These are phyloP conservation scores for Bugulina stolonifera DNA, from an alignment of 2,888 invertebrate genomes.

Conservation along the genomic window DNA sequence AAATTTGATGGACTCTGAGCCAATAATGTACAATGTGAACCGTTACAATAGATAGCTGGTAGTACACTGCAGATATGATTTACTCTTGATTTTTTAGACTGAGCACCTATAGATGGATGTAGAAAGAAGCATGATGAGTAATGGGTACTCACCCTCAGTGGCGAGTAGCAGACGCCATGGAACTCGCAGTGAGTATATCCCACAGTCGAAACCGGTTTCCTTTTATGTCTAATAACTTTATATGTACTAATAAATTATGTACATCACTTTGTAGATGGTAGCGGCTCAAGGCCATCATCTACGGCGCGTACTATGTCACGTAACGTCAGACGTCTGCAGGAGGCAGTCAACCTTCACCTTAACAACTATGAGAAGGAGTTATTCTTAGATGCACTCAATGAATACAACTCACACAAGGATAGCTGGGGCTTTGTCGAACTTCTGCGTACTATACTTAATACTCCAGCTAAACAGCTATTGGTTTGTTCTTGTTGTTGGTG, in stretches of 20 bases:
- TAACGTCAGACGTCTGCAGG: slow-evolving; percentile 40
- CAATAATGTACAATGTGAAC: no score
- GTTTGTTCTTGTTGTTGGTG: slow-evolving; percentile 27
- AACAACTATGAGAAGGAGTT: slow-evolving; percentile 37
- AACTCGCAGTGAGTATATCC: slow-evolving; percentile 3
- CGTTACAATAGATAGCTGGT: no score
- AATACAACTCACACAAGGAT: slow-evolving; percentile 38
- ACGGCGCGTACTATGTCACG: slow-evolving; percentile 32
- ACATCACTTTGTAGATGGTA: not conserved
- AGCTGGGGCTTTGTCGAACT: slow-evolving; percentile 38
- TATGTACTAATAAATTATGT: no score
- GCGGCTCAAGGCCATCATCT: not conserved
- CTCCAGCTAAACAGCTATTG: slow-evolving; percentile 39
- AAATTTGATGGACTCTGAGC: no score
- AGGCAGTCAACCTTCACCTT: slow-evolving; percentile 38
- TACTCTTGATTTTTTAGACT: not conserved
- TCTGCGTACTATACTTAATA: slow-evolving; percentile 40
- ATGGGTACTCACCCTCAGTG: slow-evolving; percentile 7
- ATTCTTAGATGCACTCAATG: slow-evolving; percentile 40
- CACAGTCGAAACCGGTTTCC: no score
- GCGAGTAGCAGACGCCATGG: slow-evolving; percentile 19
- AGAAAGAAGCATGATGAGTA: not conserved
- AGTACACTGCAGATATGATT: not conserved
- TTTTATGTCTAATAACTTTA: no score
- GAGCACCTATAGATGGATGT: no score